Evolutionary conservation across 2,797 vertebrate genomes (phyloP).

Genomic region (Enteromius trimaculatus): DNA sequence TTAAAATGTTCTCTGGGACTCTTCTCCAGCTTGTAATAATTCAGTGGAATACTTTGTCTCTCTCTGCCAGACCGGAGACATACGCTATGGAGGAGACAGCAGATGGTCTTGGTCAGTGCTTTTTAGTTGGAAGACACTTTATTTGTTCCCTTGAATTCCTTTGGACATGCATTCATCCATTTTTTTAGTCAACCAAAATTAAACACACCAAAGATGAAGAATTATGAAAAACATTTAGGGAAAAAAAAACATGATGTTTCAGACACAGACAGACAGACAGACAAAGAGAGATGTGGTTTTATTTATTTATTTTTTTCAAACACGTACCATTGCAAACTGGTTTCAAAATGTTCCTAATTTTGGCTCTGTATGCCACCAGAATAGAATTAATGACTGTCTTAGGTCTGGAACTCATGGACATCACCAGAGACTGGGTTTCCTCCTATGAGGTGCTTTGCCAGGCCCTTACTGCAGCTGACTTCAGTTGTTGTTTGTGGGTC

Average conservation of each 20-base stretch:
- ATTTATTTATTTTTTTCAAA: not conserved
- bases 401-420: not conserved
- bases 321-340: too few species aligned
- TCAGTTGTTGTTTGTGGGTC: not conserved
- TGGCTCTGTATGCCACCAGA: not conserved
- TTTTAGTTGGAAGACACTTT: constrained; percentile 24
- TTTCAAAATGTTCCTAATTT: not conserved
- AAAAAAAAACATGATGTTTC: not conserved
- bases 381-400: not conserved
- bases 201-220: not conserved
- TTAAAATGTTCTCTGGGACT: not conserved
- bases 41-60: constrained; percentile 35
- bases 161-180: constrained; percentile 33
- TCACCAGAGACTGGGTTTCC: not conserved
- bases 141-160: constrained; percentile 32
- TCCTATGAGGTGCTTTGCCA: not conserved
- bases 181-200: not conserved
- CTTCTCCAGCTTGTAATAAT: constrained; percentile 29
- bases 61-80: constrained; percentile 49
- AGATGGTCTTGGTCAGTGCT: constrained; percentile 45
- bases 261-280: not conserved
- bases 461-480: too few species aligned
- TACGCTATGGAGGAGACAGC: constrained; percentile 31
- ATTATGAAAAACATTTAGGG: not conserved
- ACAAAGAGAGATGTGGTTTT: not conserved